Base-by-base conservation (phyloP, 1,140 invertebrate genomes). In the Drosophila yakuba region DNA sequence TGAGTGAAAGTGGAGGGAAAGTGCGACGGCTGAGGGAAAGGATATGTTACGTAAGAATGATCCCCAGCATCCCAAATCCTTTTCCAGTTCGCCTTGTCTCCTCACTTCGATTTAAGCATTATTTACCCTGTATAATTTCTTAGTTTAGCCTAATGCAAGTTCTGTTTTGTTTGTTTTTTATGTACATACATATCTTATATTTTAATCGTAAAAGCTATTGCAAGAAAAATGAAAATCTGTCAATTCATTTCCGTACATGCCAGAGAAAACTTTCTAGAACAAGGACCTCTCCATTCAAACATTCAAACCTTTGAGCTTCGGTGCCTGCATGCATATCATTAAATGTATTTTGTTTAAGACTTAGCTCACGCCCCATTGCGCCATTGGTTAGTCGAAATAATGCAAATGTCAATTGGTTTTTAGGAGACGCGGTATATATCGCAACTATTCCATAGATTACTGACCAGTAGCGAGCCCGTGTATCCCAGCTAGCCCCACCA, bases 391-490 rank as follows among this genome's bases (percentile, higher is more conserved):
- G 44, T 43, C 15, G 36, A 11, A 63, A 48, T 83, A 79, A 83
- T 64, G 58, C 35, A 41, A 68, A 60, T 63, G 61, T 55, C 41
- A 78, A 75, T 74, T 79, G 43, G 23, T 80, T 74, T 84, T 86
- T 77, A 85, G 82, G 61, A 59, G 54, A 36, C 78, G 82, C 66
- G 82, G 83, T 56, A 82, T 85, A 17, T 85, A 85, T 62, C 82
- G 83, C 61, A 85, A 88, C 66, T 85, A 64, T 78, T 85, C 82
- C 58, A 85, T 85, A 78, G 82, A 67, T 61, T 85, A 86, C 59
- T 73, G 73, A 74, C 52, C 63, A 41, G 41, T 56, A 68, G n/a
- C 44, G n/a, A 41, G 20, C 41, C 45, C 59, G 61, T 45, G 36
- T 56, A 63, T 12, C 35, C 55, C 52, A 74, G 72, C 47, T 61